These are phyloP conservation scores for Formica selysi DNA, from an alignment of 1,140 invertebrate genomes.

Conservation along the genomic window DNA sequence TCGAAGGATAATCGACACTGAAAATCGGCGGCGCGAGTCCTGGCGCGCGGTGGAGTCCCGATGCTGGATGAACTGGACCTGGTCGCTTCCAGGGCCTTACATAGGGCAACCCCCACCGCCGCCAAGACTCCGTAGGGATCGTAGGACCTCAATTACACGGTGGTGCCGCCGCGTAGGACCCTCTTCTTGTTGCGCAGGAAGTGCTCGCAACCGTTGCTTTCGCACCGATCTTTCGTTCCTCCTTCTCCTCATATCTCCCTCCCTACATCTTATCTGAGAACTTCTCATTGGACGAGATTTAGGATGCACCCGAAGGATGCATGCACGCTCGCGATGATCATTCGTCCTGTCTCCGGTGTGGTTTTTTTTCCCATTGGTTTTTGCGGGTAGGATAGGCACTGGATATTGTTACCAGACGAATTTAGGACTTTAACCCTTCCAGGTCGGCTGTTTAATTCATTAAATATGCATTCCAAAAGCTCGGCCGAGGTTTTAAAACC, in stretches of 20 bases:
- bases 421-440: slow-evolving; percentile 39
- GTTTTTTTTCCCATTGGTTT: neutral
- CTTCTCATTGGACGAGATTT: slow-evolving; percentile 71
- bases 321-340: slow-evolving; percentile 28
- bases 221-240: slow-evolving; percentile 52
- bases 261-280: slow-evolving; percentile 11
- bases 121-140: slow-evolving; percentile 70
- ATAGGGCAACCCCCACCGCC: slow-evolving; percentile 86
- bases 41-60: slow-evolving; percentile 81
- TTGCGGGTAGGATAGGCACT: slow-evolving; percentile 1
- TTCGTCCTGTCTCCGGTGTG: slow-evolving; percentile 28
- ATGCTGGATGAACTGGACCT: slow-evolving; percentile 86
- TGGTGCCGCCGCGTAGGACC: slow-evolving; percentile 77
- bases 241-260: slow-evolving; percentile 32
- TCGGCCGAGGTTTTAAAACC: slow-evolving; percentile 4
- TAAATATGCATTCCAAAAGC: neutral
- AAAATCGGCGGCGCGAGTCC: slow-evolving; percentile 70
- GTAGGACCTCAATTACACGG: slow-evolving; percentile 85
- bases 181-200: slow-evolving; percentile 83
- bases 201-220: slow-evolving; percentile 72
- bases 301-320: slow-evolving; percentile 62
- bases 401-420: slow-evolving; percentile 34
- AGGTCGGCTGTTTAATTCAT: slow-evolving; percentile 19
- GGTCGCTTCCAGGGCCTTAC: slow-evolving; percentile 85
- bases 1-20: slow-evolving; percentile 28